Base-by-base conservation (phyloP, 2,797 vertebrate species). In the Acipenser ruthenus region DNA sequence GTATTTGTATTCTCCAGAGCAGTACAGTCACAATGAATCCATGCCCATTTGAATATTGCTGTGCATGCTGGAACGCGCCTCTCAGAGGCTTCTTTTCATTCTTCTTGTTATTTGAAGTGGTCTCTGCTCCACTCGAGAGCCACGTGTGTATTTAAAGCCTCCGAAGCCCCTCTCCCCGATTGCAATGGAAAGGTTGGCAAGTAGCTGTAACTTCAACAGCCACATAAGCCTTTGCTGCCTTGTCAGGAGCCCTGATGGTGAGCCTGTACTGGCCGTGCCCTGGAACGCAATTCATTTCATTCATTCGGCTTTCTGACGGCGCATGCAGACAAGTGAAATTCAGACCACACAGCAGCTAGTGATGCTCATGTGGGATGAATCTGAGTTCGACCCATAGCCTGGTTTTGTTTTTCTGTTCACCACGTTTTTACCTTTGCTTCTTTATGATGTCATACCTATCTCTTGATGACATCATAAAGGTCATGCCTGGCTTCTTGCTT, bases 311-410 rank as follows among this genome's bases (percentile, higher is more conserved):
- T 86, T 67, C 63, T 79, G 75, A 71, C 76, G 83, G 86, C 93
- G 93, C 89, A 90, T 91, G 89, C 80, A 66, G 60, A 78, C 79
- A 74, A 83, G 83, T 86, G 86, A 93, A 92, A 92, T 91, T 92
- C 90, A 92, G 90, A 88, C 89, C 90, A 88, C 88, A 88, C 89
- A 85, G 87, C 89, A 80, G 78, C 76, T 70, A 82, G 81, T 71
- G 84, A 80, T 80, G 78, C 78, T 80, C 78, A 88, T 90, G 92
- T 89, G 93, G 89, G 15, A 93, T 94, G 92, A 93, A 95, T 95
- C 94, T 93, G 87, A 88, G 78, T 91, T 91, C 50, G 72, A 3
- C 18, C 23, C 7, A 8, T 6, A 15, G 73, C 76, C 75, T 73
- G 72, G 61, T 72, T 70, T 72, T 72, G 71, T 71, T 47, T 64